Percentiles rank a stretch among this genome's conserved stretches.
Evolutionary conservation across 37 sponge, comb jelly and placozoan species (phyloP).

Genomic region (Halichondria panicea): DNA sequence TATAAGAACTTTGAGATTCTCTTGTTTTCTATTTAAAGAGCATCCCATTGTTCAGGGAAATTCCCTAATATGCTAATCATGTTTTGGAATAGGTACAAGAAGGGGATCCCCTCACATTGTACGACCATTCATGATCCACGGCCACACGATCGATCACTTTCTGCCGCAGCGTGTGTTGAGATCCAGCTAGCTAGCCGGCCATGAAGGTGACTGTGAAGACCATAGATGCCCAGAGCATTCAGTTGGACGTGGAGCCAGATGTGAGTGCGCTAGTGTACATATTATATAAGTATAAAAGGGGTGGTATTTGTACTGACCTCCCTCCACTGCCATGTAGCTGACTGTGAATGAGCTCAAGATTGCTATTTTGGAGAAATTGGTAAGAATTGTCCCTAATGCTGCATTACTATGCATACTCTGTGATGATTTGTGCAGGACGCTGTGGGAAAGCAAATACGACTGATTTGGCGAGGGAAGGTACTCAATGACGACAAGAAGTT

Average conservation of each 20-base stretch:
- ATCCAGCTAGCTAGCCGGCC: too few species aligned
- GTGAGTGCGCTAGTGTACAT: not conserved
- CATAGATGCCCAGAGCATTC: slow-evolving; percentile 28
- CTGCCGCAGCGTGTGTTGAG: too few species aligned
- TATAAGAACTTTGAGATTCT: slow-evolving; percentile 11
- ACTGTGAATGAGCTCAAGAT: slow-evolving; percentile 41
- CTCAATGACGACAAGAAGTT: slow-evolving; percentile 30
- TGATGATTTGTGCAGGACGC: slow-evolving; percentile 20
- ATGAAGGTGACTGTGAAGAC: slow-evolving; percentile 70
- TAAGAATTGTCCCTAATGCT: slow-evolving; percentile 4
- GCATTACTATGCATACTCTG: not conserved
- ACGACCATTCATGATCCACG: too few species aligned
- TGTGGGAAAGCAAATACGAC: slow-evolving; percentile 31
- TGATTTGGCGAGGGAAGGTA: slow-evolving; percentile 58
- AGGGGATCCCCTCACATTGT: too few species aligned
- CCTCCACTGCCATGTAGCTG: slow-evolving; percentile 2
- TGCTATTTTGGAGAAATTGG: slow-evolving; percentile 38
- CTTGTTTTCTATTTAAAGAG: too few species aligned
- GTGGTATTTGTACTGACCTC: not conserved
- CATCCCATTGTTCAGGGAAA: too few species aligned
- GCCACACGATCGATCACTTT: too few species aligned
- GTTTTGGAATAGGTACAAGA: too few species aligned
- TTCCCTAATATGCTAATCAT: too few species aligned
- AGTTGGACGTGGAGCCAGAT: slow-evolving; percentile 41
- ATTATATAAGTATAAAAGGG: not conserved